Evolutionary conservation across 2,888 invertebrate species (phyloP), one percentile per base, ranked within the genome.

Genomic region (Philereme vetulata): DNA sequence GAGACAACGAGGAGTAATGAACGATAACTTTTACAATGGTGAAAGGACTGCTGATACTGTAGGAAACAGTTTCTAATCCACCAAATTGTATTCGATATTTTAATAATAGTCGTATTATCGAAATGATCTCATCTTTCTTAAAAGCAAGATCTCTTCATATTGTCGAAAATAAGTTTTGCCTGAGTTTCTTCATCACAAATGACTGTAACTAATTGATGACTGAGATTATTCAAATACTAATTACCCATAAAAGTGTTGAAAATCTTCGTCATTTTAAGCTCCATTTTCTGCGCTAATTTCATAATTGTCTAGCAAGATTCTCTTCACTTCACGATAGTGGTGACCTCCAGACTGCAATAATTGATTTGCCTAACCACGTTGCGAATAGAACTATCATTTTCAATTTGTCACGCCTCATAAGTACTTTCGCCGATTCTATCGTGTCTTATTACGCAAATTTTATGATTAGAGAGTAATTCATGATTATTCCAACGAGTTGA

Each of bases 391-490:
- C 57, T 42, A 60, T 56, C 10, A 62, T 66, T 60, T 64, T 40
- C 38, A 43, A 65, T 67, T 54, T 52, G 56, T 38, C 36, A 56
- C 55, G 52, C 51, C 46, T 64, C 50, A 50, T 66, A 40, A 62
- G 46, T 51, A 61, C 56, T 57, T 57, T 51, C 51, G 45, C 36
- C 21, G 21, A 21, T 21, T 35, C 38, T 45, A 32, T 44, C 52
- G 21, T 52, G 58, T 49, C 46, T 45, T 47, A 58, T 60, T 47
- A 51, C 49, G 46, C 7, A 38, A 38, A 4, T 7, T 38, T 38
- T 38, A 38, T 38, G 38, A 38, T 8, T 7, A 38, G 35, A 36
- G 38, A 8, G 8, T 38, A 4, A 38, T 38, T 38, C 38, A 38
- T 38, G 38, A 38, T 38, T 38, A 38, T 38, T 38, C 6, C 8